Conservation (phyloP, 2,797 vertebrate genomes). For the Cyprinella venusta region DNA sequence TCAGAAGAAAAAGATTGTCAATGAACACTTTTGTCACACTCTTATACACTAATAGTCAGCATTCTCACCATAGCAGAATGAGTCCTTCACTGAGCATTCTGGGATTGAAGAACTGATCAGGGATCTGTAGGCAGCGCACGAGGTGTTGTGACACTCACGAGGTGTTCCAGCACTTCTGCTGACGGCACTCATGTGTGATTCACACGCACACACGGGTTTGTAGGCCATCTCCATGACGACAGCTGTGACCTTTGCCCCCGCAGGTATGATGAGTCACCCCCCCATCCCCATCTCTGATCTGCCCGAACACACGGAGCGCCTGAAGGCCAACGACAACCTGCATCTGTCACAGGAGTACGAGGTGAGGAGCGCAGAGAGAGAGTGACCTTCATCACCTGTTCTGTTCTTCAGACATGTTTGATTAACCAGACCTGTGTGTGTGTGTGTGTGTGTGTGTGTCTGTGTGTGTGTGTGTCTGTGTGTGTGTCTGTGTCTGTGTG, state of each 20-base stretch:
- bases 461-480: neutral
- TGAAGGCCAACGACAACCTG: constrained; percentile 99
- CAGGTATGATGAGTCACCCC: constrained; percentile 98
- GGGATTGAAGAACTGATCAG: neutral
- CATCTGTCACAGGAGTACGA: constrained; percentile 99
- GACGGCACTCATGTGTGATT: constrained; percentile 70
- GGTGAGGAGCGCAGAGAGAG: constrained; percentile 72
- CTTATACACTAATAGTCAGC: neutral
- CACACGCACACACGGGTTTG: constrained; percentile 37
- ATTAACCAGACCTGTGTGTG: neutral
- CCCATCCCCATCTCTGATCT: constrained; percentile 93
- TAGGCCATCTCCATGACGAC: constrained; percentile 31
- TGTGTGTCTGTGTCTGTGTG: neutral
- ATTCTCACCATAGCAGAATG: too few species aligned
- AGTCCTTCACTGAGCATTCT: neutral
- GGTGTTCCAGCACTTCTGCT: neutral
- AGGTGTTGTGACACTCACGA: neutral
- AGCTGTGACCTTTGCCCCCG: constrained; percentile 46
- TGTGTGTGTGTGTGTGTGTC: neutral
- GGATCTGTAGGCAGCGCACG: neutral
- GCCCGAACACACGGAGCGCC: constrained; percentile 94
- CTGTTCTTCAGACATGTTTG: neutral
- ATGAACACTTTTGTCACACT: too few species aligned
- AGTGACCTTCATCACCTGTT: neutral
- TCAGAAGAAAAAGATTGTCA: too few species aligned